phyloP scores from a whole-genome alignment of 2,113 vertebrate species.

The Motacilla alba region DNA sequence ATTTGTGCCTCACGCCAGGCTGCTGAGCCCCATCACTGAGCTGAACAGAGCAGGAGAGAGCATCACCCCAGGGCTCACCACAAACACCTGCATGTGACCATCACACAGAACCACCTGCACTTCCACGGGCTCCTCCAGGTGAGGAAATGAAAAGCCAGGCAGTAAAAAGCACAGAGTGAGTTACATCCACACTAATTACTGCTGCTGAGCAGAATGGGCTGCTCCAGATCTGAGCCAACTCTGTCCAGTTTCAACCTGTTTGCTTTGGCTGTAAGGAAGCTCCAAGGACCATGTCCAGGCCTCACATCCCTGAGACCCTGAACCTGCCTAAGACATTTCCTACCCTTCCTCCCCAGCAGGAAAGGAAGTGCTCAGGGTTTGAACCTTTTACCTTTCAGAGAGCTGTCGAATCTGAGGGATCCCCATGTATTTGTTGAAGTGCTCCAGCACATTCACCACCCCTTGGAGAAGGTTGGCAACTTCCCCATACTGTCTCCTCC shows the following conservation, averaged over 20 bases:
- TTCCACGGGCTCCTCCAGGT: not conserved
- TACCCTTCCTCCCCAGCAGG: not conserved
- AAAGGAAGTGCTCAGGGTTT: not conserved
- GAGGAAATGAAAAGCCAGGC: not conserved
- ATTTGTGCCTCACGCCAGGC: not conserved
- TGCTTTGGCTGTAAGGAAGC: not conserved
- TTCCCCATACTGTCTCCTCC: constrained; percentile 94
- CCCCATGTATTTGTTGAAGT: constrained; percentile 98
- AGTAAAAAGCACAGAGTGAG: not conserved
- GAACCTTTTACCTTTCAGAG: constrained; percentile 86
- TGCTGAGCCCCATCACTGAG: not conserved
- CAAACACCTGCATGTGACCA: not conserved
- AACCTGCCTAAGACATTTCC: not conserved
- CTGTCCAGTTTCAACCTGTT: not conserved
- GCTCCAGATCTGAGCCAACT: not conserved
- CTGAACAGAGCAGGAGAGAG: not conserved
- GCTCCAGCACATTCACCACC: constrained; percentile 95
- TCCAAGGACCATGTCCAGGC: not conserved
- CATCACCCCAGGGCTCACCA: not conserved
- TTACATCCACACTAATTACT: not conserved
- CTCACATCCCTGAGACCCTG: not conserved
- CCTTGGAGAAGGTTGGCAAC: constrained; percentile 97
- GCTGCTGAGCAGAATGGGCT: not conserved
- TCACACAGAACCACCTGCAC: not conserved
- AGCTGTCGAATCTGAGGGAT: constrained; percentile 98